These are phyloP conservation scores for Rhynchophorus ferrugineus DNA, from an alignment of 1,140 invertebrate genomes.

Conservation along the genomic window DNA sequence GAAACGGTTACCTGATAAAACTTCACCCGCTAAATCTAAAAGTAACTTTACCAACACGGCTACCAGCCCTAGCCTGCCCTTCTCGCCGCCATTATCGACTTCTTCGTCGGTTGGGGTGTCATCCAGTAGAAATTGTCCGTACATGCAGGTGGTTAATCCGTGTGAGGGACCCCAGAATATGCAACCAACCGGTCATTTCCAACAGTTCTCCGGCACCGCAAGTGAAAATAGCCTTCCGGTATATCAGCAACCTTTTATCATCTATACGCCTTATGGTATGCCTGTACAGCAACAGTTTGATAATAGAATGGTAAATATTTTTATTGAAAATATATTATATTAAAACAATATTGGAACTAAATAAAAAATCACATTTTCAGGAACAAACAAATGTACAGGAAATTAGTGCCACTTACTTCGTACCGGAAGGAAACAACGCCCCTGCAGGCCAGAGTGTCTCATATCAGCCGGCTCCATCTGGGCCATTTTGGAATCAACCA, in stretches of 20 bases:
- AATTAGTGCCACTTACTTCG: conserved; percentile 23
- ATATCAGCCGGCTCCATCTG: conserved; percentile 25
- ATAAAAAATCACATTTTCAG: conserved; percentile 5
- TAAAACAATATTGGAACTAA: neutral
- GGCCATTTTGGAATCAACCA: conserved; percentile 27
- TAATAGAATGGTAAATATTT: conserved; percentile 30
- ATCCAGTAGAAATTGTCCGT: conserved; percentile 15
- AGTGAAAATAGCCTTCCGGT: conserved; percentile 20
- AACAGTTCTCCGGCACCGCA: neutral
- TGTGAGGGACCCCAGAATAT: conserved; percentile 9
- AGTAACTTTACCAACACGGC: conserved; percentile 33
- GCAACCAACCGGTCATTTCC: conserved; percentile 9
- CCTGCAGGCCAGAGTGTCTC: conserved; percentile 21
- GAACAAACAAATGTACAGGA: conserved; percentile 23
- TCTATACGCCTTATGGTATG: conserved; percentile 34
- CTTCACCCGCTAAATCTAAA: conserved; percentile 31
- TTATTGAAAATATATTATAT: neutral
- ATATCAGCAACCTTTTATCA: conserved; percentile 35
- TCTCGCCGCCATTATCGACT: conserved; percentile 20
- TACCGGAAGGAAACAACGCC: conserved; percentile 24
- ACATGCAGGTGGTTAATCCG: conserved; percentile 12
- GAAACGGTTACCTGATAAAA: conserved; percentile 19
- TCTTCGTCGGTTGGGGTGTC: conserved; percentile 9
- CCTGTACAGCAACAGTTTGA: conserved; percentile 34
- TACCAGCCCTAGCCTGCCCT: conserved; percentile 38